Base-by-base conservation (phyloP, 2,888 invertebrate genomes). In the Ceramica pisi region DNA sequence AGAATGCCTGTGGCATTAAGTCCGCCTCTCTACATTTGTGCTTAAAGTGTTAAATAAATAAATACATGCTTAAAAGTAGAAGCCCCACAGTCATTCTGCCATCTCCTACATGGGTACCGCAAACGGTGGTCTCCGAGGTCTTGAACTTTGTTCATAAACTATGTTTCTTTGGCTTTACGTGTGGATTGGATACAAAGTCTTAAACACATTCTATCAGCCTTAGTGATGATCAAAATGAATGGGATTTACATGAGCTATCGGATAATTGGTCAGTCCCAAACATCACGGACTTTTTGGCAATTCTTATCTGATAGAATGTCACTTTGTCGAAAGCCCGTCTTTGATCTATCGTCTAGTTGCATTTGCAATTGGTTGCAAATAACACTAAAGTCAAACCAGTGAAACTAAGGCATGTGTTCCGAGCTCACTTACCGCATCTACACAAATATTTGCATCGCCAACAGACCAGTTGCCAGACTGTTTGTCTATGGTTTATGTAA, bases 401-500 rank as follows among this genome's bases (percentile, higher is more conserved):
- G 16, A 16, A 26, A 51, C 12, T 31, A 48, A 5, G 4, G 6
- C 5, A 44, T 2, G 57, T 16, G n/a, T 59, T 59, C 19, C 14
- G 4, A 16, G 44, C 57, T 70, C 23, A 41, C 31, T 51, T n/a
- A n/a, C 70, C 31, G 19, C 41, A 16, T 44, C 50, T 44, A 19
- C 14, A 70, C 50, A 23, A 71, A 70, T 26, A 59, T 71, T 71
- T 21, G 59, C 35, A 44, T 14, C 0, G 12, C 51, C 23, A 51
- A 70, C 70, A 44, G 23, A 70, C 12, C 50, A 23, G 21, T 44
- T 12, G 8, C 41, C 41, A 57, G 31, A 41, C 56, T 56, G 48
- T 57, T 69, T 69, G 69, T 57, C 19, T 50, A 16, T 10, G 68
- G n/a, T 31, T 16, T 65, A 21, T 41, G 51, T 59, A 70, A 70